Evolutionary conservation across 2,888 invertebrate species (phyloP).

Genomic region (Carcina quercana): DNA sequence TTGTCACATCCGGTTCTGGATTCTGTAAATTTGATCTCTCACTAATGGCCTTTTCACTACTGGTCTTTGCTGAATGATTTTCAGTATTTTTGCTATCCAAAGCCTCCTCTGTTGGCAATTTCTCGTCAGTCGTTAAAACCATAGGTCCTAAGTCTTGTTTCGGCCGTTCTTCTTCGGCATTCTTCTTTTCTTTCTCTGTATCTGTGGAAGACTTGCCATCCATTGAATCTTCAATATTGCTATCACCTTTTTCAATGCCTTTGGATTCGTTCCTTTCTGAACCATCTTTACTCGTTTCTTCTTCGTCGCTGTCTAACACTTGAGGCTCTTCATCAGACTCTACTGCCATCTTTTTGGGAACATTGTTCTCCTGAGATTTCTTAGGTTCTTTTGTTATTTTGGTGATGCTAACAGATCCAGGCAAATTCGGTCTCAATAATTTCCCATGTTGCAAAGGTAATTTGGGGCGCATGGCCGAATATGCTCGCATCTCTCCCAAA

Average conservation of each 20-base stretch:
- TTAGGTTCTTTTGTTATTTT: slow-evolving; percentile 53
- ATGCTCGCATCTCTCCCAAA: slow-evolving; percentile 48
- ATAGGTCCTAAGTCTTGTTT: slow-evolving; percentile 28
- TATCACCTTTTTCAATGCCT: slow-evolving; percentile 13
- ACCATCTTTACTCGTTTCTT: slow-evolving; percentile 20
- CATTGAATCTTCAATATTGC: slow-evolving; percentile 9
- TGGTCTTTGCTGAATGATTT: slow-evolving; percentile 20
- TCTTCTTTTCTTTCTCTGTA: slow-evolving; percentile 20
- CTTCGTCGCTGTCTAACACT: slow-evolving; percentile 58
- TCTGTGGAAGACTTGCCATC: slow-evolving; percentile 19
- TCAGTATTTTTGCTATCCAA: slow-evolving; percentile 41
- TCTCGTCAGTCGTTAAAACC: slow-evolving; percentile 60
- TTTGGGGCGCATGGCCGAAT: slow-evolving; percentile 41
- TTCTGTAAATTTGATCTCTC: slow-evolving; percentile 18
- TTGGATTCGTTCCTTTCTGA: slow-evolving; percentile 18
- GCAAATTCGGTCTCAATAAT: slow-evolving; percentile 45
- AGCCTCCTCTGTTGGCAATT: slow-evolving; percentile 54
- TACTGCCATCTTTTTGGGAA: slow-evolving; percentile 31
- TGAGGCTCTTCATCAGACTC: slow-evolving; percentile 59
- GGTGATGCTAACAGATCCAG: slow-evolving; percentile 63
- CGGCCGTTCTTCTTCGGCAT: slow-evolving; percentile 20
- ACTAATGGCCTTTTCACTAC: slow-evolving; percentile 16
- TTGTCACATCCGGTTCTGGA: slow-evolving; percentile 26
- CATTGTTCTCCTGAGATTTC: slow-evolving; percentile 31
- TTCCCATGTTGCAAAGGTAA: slow-evolving; percentile 39